Evolutionary conservation across 1,140 invertebrate species (phyloP).

Genomic region (Anagrus nilaparvatae): DNA sequence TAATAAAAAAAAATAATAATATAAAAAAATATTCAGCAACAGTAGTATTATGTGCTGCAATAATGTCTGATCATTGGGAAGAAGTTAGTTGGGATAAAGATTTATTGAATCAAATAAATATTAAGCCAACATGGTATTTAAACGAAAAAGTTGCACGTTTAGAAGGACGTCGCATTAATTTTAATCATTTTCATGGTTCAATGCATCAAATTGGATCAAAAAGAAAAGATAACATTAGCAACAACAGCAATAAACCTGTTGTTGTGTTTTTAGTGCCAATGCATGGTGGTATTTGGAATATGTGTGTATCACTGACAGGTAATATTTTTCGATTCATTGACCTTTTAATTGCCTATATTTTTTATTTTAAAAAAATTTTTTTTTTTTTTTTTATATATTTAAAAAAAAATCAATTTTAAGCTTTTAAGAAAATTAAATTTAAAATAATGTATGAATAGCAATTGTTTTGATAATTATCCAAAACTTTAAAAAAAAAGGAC

Average conservation of each 20-base stretch:
- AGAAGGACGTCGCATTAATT: conserved; percentile 26
- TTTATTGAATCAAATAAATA: conserved; percentile 36
- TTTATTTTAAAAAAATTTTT: neutral
- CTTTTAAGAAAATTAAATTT: too few relatives aligned
- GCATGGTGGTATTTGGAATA: conserved; percentile 78
- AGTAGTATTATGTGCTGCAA: conserved; percentile 66
- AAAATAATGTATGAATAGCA: too few relatives aligned
- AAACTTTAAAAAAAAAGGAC: too few relatives aligned
- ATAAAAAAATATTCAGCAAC: conserved; percentile 42
- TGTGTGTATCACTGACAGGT: conserved; percentile 69
- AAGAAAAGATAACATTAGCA: conserved; percentile 11
- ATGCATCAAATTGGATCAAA: neutral
- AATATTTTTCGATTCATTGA: conserved; percentile 16
- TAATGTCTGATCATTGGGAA: conserved; percentile 82
- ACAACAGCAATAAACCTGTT: neutral
- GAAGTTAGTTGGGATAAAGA: conserved; percentile 62
- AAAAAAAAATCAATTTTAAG: neutral
- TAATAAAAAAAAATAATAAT: neutral
- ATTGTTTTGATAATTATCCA: too few relatives aligned
- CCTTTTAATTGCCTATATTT: neutral
- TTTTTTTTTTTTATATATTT: neutral
- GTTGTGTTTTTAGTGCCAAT: conserved; percentile 68
- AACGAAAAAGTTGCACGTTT: conserved; percentile 32
- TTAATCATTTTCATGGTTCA: conserved; percentile 13
- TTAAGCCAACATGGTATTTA: conserved; percentile 32